These are phyloP conservation scores for Augochlorella aurata DNA, from an alignment of 2,888 invertebrate species.

Conservation along the genomic window DNA sequence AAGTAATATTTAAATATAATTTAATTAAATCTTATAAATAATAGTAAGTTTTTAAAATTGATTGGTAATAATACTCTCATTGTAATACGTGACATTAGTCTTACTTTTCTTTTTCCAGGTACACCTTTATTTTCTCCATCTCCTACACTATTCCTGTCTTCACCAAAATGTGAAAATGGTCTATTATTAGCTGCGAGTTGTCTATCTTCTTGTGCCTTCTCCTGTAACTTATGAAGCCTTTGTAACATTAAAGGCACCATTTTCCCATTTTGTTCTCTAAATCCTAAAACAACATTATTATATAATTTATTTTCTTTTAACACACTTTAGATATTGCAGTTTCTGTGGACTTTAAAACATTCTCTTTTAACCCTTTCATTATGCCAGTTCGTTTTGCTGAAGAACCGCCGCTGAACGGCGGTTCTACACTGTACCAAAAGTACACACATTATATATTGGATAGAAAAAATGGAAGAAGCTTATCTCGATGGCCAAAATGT, in stretches of 20 bases:
- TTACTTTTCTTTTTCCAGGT: conserved; percentile 77
- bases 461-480: too few relatives aligned
- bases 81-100: not conserved
- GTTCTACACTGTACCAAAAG: too few relatives aligned
- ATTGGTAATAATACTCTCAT: not conserved
- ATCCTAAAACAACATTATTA: conserved; percentile 82
- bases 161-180: conserved; percentile 84
- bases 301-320: not conserved
- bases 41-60: not conserved
- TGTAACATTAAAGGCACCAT: conserved; percentile 94
- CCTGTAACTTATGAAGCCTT: conserved; percentile 89
- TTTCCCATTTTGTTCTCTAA: conserved; percentile 92
- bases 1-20: conserved; percentile 7
- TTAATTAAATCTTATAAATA: not conserved
- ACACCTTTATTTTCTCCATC: conserved; percentile 74
- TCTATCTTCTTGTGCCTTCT: conserved; percentile 82
- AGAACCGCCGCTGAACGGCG: too few relatives aligned
- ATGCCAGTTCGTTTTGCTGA: too few relatives aligned
- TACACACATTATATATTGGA: too few relatives aligned
- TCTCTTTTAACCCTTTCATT: too few relatives aligned
- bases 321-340: not conserved
- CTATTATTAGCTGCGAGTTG: conserved; percentile 77
- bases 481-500: too few relatives aligned
- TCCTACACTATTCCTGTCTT: conserved; percentile 70
- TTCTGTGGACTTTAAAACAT: not conserved